Evolutionary conservation across 2,797 vertebrate genomes (phyloP), one percentile per base, ranked within the genome.

Genomic region (Chaunax sp.): DNA sequence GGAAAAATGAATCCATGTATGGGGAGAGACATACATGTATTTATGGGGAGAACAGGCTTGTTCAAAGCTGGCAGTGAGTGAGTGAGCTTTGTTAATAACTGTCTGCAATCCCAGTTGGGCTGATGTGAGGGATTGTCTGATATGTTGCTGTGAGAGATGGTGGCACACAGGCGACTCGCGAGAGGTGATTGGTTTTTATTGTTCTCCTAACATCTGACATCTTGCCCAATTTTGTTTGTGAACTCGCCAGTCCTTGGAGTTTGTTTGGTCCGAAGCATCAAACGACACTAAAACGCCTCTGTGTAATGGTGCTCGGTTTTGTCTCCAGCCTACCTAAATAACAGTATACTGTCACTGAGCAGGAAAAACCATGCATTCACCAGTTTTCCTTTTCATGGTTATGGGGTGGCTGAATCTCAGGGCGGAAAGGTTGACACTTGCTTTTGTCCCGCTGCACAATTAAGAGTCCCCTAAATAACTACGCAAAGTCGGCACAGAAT

Each of bases 151-250:
- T 35, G 60, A 73, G 57, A 44, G 51, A 28, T 16, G 14, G 58
- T 71, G 69, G 47, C 67, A 75, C 66, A 83, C 37, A 55, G 55
- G 54, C 40, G 38, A 76, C 22, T 69, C 35, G 53, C 30, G 23
- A 62, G 78, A 75, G 46, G 69, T 83, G 66, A 83, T 75, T 78
- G 68, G 23, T 84, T 84, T 81, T 73, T 64, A 87, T 86, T 64
- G 75, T 81, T 75, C 70, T 64, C 14, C 45, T 58, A 75, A 80
- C 28, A 43, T 14, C 40, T 43, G 18, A 43, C 40, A 43, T 43
- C 40, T 69, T 6, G 18, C 46, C 72, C 78, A 77, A 59, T 83
- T 83, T 57, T 68, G 25, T 41, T 59, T 63, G 76, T 58, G 64
- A 84, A 87, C 83, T 81, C 72, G 28, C 60, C 58, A 72, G 66